Conservation (phyloP, 2,888 invertebrate species). For the Zeuzera pyrina region DNA sequence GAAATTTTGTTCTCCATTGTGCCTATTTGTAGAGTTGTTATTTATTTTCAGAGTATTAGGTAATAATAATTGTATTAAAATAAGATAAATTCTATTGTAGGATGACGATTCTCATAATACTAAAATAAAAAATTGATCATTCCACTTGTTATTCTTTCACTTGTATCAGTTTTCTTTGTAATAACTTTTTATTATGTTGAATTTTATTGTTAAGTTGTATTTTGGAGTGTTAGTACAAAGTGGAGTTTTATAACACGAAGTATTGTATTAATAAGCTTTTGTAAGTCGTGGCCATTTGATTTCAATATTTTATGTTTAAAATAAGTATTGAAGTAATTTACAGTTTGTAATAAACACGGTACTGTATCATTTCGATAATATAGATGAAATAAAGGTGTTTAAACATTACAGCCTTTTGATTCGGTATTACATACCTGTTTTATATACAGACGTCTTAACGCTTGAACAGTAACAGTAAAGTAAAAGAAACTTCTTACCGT, state of each 20-base stretch:
- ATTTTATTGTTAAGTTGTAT: slow-evolving; percentile 30
- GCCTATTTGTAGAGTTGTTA: slow-evolving; percentile 49
- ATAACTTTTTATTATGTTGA: slow-evolving; percentile 26
- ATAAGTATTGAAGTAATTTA: slow-evolving; percentile 29
- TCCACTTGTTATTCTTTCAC: slow-evolving; percentile 67
- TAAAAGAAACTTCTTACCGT: too few relatives aligned
- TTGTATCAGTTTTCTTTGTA: slow-evolving; percentile 26
- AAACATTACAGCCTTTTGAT: slow-evolving; percentile 23
- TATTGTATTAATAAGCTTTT: slow-evolving; percentile 41
- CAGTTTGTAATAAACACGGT: slow-evolving; percentile 36
- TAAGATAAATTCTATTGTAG: slow-evolving; percentile 29
- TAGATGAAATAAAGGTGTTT: slow-evolving; percentile 68
- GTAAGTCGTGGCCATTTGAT: slow-evolving; percentile 59
- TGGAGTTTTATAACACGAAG: slow-evolving; percentile 40
- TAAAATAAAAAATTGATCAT: slow-evolving; percentile 25
- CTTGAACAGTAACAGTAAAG: too few relatives aligned
- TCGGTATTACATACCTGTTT: too few relatives aligned
- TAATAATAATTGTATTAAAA: slow-evolving; percentile 28
- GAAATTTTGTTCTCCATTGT: slow-evolving; percentile 42
- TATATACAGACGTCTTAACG: too few relatives aligned
- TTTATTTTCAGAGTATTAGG: slow-evolving; percentile 49
- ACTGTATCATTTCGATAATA: slow-evolving; percentile 52
- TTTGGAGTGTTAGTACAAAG: slow-evolving; percentile 59
- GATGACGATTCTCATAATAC: slow-evolving; percentile 40
- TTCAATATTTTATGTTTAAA: slow-evolving; percentile 47